Base-by-base conservation (phyloP, 2,888 invertebrate species). In the Cephus runcator region DNA sequence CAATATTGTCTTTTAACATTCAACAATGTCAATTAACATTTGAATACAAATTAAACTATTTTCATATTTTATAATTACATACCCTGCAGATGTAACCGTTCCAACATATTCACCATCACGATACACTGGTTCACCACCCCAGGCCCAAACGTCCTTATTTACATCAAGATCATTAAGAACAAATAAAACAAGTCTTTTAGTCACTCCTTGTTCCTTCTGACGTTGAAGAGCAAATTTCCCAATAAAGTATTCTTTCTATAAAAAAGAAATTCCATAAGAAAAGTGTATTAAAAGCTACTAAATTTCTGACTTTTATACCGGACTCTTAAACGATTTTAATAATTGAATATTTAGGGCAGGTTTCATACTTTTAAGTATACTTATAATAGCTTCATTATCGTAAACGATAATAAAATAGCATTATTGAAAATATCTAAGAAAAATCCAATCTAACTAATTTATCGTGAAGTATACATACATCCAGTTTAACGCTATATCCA, bases 81-180 rank as follows among this genome's bases (percentile, higher is more conserved):
- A 94, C 91, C 95, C 94, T 73, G 94, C 93, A 1, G 95, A 95
- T 30, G 95, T 95, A 4, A 94, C 93, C 12, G 93, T 93, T 30
- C 95, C 95, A 15, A 95, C 95, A 89, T 93, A 95, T 85, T 94
- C 92, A 73, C 93, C 93, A 87, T 95, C 94, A 82, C 95, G 92
- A 87, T 94, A 95, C 79, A 95, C 92, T 1, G 95, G 95, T 85
- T 95, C 95, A 31, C 94, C 94, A 73, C 95, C 95, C 94, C 95
- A 95, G 0, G 94, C 94, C 95, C 95, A 95, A 56, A 94, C 92
- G 88, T 95, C 93, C 76, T 92, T 92, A 82, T 95, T 94, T 0
- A 93, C 92, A 88, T 95, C 94, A 82, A 94, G 93, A 83, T 93
- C 92, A 79, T 94, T 93, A 56, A 95, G 89, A 56, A 94, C 92